Evolutionary conservation across 1,140 invertebrate genomes (phyloP), one percentile per base, ranked within the genome.

Genomic region (Orius laevigatus): DNA sequence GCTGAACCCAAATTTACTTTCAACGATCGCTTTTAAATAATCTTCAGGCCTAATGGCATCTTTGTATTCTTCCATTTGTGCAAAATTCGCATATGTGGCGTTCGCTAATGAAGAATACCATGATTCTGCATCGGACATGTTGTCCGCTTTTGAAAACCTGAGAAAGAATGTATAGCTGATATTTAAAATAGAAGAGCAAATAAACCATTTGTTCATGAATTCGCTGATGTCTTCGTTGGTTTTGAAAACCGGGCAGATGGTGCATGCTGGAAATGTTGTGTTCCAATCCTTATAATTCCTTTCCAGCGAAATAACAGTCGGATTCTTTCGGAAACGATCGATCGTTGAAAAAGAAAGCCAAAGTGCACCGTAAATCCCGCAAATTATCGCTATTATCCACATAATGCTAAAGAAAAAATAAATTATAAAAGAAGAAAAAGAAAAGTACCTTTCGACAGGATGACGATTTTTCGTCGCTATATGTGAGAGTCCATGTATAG

Each of bases 231-330:
- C 25, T 25, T 25, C 25, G 15, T 45, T n/a, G 3, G 32, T 45
- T 32, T 45, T 45, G 8, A 8, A 10, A 4, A 8, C 8, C 25
- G 66, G 65, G 48, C 67, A 69, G 41, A 68, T 57, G 0, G 75
- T 74, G 3, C 74, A 64, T 11, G 71, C 67, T 1, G 76, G 76
- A 54, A 79, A 79, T 4, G 75, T 72, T 0, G 77, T 79, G 50
- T 79, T 78, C 78, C 78, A 81, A 0, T 73, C 68, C 53, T 73
- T 72, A 61, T 77, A 73, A 56, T 79, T 75, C 0, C 77, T 65
- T 61, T 81, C 77, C 74, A 79, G 76, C 2, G 78, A 78, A 25
- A 81, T 74, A 4, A 79, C 76, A 12, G 75, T 79, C 0, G 78
- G 77, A 10, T 76, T 78, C 18, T 70, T 72, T 57, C 73, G 70